Evolutionary conservation across 2,888 invertebrate genomes (phyloP).

Genomic region (Taphrorychus bicolor): DNA sequence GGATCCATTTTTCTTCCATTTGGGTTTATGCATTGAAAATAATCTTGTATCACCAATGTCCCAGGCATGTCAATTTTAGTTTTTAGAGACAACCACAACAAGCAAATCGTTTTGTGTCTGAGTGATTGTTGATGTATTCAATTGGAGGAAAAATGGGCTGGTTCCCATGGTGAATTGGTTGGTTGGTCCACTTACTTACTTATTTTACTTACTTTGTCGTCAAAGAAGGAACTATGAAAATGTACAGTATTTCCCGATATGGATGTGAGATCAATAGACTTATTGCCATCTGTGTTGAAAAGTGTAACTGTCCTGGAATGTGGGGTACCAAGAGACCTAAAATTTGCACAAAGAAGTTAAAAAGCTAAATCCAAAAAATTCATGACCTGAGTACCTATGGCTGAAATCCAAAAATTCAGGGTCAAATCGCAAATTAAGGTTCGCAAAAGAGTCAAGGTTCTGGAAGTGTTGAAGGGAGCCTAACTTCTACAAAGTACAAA

Average conservation of each 20-base stretch:
- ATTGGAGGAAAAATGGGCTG: no score
- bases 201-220: conserved; percentile 86
- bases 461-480: conserved; percentile 49
- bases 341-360: conserved; percentile 49
- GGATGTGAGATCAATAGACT: conserved; percentile 89
- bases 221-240: conserved; percentile 97
- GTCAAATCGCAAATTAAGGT: conserved; percentile 66
- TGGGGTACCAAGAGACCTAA: conserved; percentile 85
- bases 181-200: no score
- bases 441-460: conserved; percentile 53
- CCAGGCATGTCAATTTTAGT: no score
- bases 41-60: no score
- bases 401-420: conserved; percentile 74
- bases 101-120: no score
- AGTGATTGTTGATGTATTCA: no score
- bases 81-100: no score
- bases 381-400: no score
- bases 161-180: no score
- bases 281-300: conserved; percentile 85
- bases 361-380: conserved; percentile 19
- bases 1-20: no score
- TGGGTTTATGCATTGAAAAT: no score
- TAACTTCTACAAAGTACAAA: conserved; percentile 54
- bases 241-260: conserved; percentile 94
- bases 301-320: conserved; percentile 86